Evolutionary conservation across 2,888 invertebrate species (phyloP).

Genomic region (Thelaira solivaga): DNA sequence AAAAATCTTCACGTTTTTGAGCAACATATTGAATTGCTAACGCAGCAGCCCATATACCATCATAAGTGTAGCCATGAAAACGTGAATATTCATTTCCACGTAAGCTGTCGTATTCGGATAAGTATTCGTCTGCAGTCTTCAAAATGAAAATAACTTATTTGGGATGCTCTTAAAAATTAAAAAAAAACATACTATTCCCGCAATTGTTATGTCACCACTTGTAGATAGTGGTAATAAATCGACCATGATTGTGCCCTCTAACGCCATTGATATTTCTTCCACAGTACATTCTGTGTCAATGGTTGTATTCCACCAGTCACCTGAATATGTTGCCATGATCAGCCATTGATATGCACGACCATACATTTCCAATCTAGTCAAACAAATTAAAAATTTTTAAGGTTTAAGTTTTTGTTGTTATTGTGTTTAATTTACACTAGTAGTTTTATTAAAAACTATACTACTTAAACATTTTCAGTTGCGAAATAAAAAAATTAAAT

Average conservation of each 20-base stretch:
- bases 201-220: conserved; percentile 90
- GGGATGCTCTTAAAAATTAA: not conserved
- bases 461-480: not conserved
- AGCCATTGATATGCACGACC: conserved; percentile 97
- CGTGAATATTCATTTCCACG: conserved; percentile 91
- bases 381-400: not conserved
- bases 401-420: not conserved
- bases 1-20: conserved; percentile 86
- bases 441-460: too few relatives aligned
- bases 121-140: conserved; percentile 93
- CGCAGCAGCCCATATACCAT: conserved; percentile 98
- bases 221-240: conserved; percentile 92
- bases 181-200: conserved; percentile 87
- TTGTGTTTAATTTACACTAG: not conserved
- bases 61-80: conserved; percentile 98
- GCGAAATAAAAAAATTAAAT: not conserved
- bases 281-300: conserved; percentile 83
- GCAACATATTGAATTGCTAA: conserved; percentile 94
- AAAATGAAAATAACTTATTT: conserved; percentile 61
- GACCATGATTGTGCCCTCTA: conserved; percentile 92
- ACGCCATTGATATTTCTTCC: conserved; percentile 85
- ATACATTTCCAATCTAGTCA: conserved; percentile 86
- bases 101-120: conserved; percentile 88
- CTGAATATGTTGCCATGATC: conserved; percentile 91
- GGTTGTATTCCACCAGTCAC: conserved; percentile 84